Conservation (phyloP, 1,140 invertebrate genomes). For the Bactericera cockerelli region DNA sequence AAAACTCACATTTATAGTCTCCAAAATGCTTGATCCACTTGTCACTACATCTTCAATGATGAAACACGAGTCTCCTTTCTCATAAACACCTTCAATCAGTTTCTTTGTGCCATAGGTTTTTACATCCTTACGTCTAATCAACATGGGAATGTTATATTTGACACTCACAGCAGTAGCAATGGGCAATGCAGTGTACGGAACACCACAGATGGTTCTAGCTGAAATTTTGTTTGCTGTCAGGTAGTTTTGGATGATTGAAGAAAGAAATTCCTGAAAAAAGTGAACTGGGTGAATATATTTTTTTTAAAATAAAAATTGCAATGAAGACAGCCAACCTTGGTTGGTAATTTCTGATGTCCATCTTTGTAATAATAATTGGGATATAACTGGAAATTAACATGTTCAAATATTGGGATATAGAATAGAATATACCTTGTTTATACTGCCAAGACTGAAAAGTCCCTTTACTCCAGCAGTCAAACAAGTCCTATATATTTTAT, state of each 20-base stretch:
- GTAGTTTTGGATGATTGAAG: slow-evolving; percentile 49
- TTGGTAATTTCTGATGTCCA: too few relatives aligned
- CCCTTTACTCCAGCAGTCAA: too few relatives aligned
- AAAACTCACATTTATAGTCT: slow-evolving; percentile 49
- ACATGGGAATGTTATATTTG: slow-evolving; percentile 61
- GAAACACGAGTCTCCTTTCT: slow-evolving; percentile 59
- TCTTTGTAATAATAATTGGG: too few relatives aligned
- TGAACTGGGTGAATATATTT: too few relatives aligned
- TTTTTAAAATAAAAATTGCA: too few relatives aligned
- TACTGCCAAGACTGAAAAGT: too few relatives aligned
- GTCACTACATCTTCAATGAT: slow-evolving; percentile 96
- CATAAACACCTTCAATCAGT: slow-evolving; percentile 77
- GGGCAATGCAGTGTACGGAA: slow-evolving; percentile 91
- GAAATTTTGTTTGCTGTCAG: slow-evolving; percentile 32
- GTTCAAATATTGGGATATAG: too few relatives aligned
- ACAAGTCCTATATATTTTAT: too few relatives aligned
- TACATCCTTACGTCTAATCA: slow-evolving; percentile 75
- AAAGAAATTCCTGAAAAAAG: slow-evolving; percentile 36
- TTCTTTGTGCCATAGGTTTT: slow-evolving; percentile 95
- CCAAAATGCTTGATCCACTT: slow-evolving; percentile 81
- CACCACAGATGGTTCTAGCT: slow-evolving; percentile 71
- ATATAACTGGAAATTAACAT: too few relatives aligned
- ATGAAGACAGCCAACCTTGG: too few relatives aligned
- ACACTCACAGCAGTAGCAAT: slow-evolving; percentile 73
- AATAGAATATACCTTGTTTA: too few relatives aligned